Conservation (phyloP, 2,797 vertebrate species). For the Streptopelia turtur region DNA sequence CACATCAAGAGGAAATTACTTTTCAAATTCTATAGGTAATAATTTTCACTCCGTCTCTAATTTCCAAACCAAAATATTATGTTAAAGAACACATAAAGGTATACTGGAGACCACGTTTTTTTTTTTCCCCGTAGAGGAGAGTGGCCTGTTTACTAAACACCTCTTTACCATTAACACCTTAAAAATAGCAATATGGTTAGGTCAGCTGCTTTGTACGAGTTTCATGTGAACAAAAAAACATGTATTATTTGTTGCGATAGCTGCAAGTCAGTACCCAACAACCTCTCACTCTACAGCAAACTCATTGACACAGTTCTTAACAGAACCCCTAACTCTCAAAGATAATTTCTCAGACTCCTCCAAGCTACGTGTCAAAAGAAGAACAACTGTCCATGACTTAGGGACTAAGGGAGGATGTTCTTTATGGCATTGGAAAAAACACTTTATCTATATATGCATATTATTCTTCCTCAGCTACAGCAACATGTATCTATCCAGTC, state of each 20-base stretch:
- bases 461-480: neutral
- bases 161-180: neutral
- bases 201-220: neutral
- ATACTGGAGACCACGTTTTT: neutral
- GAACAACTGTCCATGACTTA: neutral
- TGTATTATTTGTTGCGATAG: neutral
- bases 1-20: conserved; percentile 66
- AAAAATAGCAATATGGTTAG: neutral
- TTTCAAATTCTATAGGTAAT: conserved; percentile 25
- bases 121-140: neutral
- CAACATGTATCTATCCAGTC: neutral
- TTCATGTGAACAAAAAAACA: neutral
- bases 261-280: neutral
- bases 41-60: conserved; percentile 5
- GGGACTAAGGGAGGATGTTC: neutral
- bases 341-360: neutral
- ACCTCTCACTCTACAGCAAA: neutral
- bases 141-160: neutral
- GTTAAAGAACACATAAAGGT: neutral
- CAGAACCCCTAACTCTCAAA: neutral
- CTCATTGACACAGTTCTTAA: neutral
- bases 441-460: neutral
- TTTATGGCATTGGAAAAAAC: neutral
- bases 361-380: neutral
- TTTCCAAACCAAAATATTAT: conserved; percentile 24